Evolutionary conservation across 2,888 invertebrate genomes (phyloP), one percentile per base, ranked within the genome.

Genomic region (Phortica okadai): DNA sequence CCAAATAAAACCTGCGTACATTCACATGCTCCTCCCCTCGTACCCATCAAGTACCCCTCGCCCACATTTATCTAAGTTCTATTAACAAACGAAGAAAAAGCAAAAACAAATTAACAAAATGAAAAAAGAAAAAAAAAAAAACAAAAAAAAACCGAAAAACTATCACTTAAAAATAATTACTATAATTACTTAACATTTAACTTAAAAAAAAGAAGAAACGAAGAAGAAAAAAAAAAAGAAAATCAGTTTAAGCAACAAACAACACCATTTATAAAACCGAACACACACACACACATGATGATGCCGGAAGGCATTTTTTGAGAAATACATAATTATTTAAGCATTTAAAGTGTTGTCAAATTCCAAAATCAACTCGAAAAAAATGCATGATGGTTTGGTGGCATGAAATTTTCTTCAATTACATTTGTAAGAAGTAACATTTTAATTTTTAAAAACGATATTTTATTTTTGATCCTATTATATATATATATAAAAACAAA

Each of bases 121-220:
- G 21, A n/a, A 14, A 64, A 64, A 64, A 64, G 33, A 21, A 21
- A 64, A 64, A 64, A 64, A 64, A 44, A 67, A 67, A 67, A 44
- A 25, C 50, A 8, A 14, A 69, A 45, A 50, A 25, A 50, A 69
- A 69, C 25, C 6, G 3, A 16, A 45, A 25, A 69, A 69, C 69
- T 69, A 69, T 69, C 50, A 69, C 69, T 69, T 69, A 69, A 69
- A 69, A 45, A 45, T 69, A 69, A 69, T 50, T 21, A 69, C 45
- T 50, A 69, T 67, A 62, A 62, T 33, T 69, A 69, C 69, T 69
- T 69, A 69, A 69, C 16, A 69, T 25, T 69, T 16, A 69, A 69
- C 50, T 44, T 69, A 66, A 33, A 66, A 33, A 69, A n/a, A 45
- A 14, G n/a, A 16, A 67, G 25, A 25, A 62, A 62, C 21, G 50